Conservation (phyloP, 2,888 invertebrate species). For the Craniophora ligustri region DNA sequence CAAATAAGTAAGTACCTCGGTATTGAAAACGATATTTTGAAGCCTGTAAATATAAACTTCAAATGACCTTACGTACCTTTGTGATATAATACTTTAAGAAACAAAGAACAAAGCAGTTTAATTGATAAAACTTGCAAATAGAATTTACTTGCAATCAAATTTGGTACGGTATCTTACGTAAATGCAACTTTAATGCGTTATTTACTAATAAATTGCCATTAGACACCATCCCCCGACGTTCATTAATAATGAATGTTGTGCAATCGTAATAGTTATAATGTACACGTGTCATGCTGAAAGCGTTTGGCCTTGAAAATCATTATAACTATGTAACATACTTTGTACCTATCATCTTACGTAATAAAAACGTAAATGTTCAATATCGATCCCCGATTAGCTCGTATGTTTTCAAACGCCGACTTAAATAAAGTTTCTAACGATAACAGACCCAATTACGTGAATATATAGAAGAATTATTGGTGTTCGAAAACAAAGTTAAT, state of each 20-base stretch:
- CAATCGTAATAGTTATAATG: conserved; percentile 58
- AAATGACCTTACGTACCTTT: neutral
- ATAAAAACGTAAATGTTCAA: conserved; percentile 71
- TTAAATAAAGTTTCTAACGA: conserved; percentile 66
- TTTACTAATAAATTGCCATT: conserved; percentile 1
- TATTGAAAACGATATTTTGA: too few species aligned
- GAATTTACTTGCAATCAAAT: conserved; percentile 25
- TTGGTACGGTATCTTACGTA: conserved; percentile 6
- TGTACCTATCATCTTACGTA: conserved; percentile 79
- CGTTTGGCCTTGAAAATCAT: conserved; percentile 80
- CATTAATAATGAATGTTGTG: conserved; percentile 55
- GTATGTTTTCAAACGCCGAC: conserved; percentile 66
- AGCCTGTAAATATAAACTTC: conserved; percentile 2
- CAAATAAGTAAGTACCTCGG: too few species aligned
- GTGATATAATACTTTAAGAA: conserved; percentile 7
- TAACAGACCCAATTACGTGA: conserved; percentile 59
- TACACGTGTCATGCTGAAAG: conserved; percentile 70
- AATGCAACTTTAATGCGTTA: conserved; percentile 19
- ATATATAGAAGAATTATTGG: conserved; percentile 55
- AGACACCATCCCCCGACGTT: conserved; percentile 47
- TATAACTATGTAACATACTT: conserved; percentile 67
- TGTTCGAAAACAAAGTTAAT: conserved; percentile 60
- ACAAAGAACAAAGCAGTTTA: conserved; percentile 25
- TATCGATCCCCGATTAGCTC: conserved; percentile 70
- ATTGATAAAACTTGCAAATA: conserved; percentile 20